A percentile compares a stretch with the other conserved stretches of the same genome.
These are phyloP conservation scores for Agrotis segetum DNA, from an alignment of 2,888 invertebrate species.

Conservation along the genomic window DNA sequence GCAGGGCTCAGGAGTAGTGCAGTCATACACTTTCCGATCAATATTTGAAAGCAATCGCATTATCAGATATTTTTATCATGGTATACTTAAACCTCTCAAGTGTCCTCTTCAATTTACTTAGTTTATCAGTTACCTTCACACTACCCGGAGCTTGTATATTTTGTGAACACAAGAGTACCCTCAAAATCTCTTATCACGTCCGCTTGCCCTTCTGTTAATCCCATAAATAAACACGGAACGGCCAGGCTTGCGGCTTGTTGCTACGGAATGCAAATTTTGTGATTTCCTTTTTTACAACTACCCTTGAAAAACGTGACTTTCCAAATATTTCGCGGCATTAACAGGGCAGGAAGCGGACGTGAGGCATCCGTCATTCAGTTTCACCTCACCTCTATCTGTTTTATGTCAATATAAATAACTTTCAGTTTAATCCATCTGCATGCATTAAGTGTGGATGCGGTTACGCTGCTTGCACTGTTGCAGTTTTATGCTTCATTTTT, in stretches of 20 bases:
- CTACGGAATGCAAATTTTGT: constrained; percentile 70
- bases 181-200: constrained; percentile 68
- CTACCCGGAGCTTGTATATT: constrained; percentile 40
- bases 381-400: constrained; percentile 64
- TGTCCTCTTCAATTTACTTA: constrained; percentile 53
- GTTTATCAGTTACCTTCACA: constrained; percentile 63
- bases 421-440: constrained; percentile 57
- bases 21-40: constrained; percentile 4
- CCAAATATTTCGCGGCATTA: constrained; percentile 68
- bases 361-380: constrained; percentile 55
- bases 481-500: constrained; percentile 28
- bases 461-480: constrained; percentile 9
- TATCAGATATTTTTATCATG: constrained; percentile 33
- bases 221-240: constrained; percentile 78
- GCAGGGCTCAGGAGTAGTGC: constrained; percentile 1
- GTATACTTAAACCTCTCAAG: constrained; percentile 42
- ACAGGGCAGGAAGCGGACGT: constrained; percentile 71
- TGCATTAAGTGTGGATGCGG: constrained; percentile 34
- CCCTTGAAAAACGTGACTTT: constrained; percentile 80
- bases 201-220: constrained; percentile 76
- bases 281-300: constrained; percentile 74
- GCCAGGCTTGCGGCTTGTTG: constrained; percentile 40
- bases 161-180: constrained; percentile 53
- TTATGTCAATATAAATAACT: constrained; percentile 57
- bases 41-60: constrained; percentile 9